Conservation (phyloP, 2,113 vertebrate genomes). For the Pelodiscus sinensis region DNA sequence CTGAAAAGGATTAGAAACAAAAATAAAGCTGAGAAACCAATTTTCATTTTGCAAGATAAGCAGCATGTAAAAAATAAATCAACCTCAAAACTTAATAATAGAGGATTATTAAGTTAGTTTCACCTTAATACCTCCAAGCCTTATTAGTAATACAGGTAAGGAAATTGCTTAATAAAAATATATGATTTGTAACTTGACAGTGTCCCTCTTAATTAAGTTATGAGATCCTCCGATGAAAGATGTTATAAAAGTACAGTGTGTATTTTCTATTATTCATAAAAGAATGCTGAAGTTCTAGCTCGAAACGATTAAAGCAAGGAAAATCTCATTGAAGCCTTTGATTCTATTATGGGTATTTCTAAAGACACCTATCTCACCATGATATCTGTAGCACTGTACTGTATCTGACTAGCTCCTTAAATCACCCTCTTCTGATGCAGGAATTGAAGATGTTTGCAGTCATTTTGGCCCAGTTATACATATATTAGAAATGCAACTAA, state of each 20-base stretch:
- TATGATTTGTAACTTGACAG: slow-evolving; percentile 76
- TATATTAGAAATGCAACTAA: neutral
- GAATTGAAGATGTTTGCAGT: neutral
- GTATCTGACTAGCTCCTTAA: neutral
- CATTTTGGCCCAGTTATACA: neutral
- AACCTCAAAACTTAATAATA: slow-evolving; percentile 58
- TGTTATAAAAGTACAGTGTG: slow-evolving; percentile 71
- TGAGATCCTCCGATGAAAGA: slow-evolving; percentile 73
- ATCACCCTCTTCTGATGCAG: neutral
- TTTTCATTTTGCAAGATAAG: slow-evolving; percentile 44
- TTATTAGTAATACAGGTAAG: slow-evolving; percentile 76
- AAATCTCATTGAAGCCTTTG: slow-evolving; percentile 60
- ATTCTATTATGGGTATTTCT: slow-evolving; percentile 40
- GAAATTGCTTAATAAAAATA: slow-evolving; percentile 78
- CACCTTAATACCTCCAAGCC: slow-evolving; percentile 71
- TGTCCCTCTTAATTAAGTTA: slow-evolving; percentile 77
- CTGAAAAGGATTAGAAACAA: slow-evolving; percentile 52
- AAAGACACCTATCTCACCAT: neutral
- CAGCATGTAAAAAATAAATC: slow-evolving; percentile 55
- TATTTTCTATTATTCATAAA: slow-evolving; percentile 75
- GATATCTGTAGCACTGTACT: neutral
- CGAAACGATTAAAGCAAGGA: slow-evolving; percentile 67
- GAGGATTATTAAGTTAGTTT: slow-evolving; percentile 72
- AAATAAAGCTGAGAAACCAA: slow-evolving; percentile 66
- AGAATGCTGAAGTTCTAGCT: slow-evolving; percentile 70